Conservation (phyloP, 2,888 invertebrate genomes). For the Antitype chi region DNA sequence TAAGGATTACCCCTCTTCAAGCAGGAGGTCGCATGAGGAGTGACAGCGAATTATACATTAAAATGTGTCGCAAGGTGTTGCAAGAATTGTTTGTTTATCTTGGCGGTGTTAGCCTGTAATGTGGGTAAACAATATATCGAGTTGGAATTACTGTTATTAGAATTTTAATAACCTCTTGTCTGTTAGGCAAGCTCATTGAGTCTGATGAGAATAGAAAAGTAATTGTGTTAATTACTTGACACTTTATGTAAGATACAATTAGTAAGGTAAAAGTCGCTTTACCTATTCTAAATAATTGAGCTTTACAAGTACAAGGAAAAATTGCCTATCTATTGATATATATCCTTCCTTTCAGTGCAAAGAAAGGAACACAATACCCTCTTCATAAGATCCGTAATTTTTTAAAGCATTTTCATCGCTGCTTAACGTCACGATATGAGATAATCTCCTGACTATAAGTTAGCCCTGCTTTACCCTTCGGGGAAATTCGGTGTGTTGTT, state of each 20-base stretch:
- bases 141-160: neutral
- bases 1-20: slow-evolving; percentile 45
- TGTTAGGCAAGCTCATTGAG: too few relatives aligned
- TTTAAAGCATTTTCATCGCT: neutral
- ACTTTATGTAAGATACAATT: neutral
- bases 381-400: neutral
- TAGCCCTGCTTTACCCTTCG: neutral
- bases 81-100: slow-evolving; percentile 24
- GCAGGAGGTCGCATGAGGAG: slow-evolving; percentile 18
- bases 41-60: slow-evolving; percentile 44
- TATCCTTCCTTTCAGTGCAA: neutral
- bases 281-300: neutral
- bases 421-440: neutral
- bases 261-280: neutral
- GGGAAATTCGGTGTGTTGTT: neutral
- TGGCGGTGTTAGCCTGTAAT: neutral
- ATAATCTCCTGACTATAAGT: neutral
- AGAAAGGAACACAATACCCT: neutral
- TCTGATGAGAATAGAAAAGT: too few relatives aligned
- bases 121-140: neutral
- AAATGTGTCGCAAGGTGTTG: slow-evolving; percentile 20
- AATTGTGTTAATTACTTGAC: too few relatives aligned
- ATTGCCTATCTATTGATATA: neutral
- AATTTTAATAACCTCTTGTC: too few relatives aligned
- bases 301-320: neutral